A percentile compares a stretch with the other conserved stretches of the same genome.
Evolutionary conservation across 1,140 invertebrate genomes (phyloP).

Genomic region (Lysiphlebus fabarum): DNA sequence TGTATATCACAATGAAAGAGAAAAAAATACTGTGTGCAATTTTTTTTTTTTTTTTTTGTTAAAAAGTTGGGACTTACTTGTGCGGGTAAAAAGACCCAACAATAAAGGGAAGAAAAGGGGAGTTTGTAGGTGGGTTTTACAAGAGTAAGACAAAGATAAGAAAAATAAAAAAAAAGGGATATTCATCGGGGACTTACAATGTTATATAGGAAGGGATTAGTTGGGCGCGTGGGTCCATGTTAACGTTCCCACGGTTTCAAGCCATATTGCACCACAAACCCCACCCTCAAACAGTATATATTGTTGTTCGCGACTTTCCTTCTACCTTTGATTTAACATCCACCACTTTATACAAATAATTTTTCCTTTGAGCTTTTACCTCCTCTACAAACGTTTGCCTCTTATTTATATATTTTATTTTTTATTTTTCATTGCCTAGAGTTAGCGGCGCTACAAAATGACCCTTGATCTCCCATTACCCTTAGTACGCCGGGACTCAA

Average conservation of each 20-base stretch:
- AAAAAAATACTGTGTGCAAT: too few species aligned
- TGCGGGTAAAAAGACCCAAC: background rate
- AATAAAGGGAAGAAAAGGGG: background rate
- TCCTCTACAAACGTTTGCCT: constrained; percentile 7
- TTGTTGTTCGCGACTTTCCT: constrained; percentile 33
- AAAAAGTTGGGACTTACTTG: background rate
- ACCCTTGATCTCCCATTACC: constrained; percentile 55
- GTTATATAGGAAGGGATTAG: constrained; percentile 42
- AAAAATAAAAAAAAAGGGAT: background rate
- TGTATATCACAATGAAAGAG: too few species aligned
- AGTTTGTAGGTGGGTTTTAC: constrained; percentile 6
- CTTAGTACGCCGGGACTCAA: constrained; percentile 41
- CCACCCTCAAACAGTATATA: too few species aligned
- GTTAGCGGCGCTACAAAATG: constrained; percentile 47
- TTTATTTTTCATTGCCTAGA: constrained; percentile 27
- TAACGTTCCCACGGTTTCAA: constrained; percentile 51
- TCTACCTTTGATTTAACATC: constrained; percentile 14
- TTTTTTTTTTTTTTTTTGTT: background rate
- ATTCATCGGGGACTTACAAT: background rate
- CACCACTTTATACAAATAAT: constrained; percentile 32
- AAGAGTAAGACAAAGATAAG: background rate
- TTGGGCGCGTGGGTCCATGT: constrained; percentile 53
- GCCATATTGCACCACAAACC: constrained; percentile 43
- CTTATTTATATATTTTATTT: constrained; percentile 2
- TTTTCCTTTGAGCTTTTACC: constrained; percentile 16